Conservation (phyloP, 2,888 invertebrate genomes). For the Vesta saturnalis region DNA sequence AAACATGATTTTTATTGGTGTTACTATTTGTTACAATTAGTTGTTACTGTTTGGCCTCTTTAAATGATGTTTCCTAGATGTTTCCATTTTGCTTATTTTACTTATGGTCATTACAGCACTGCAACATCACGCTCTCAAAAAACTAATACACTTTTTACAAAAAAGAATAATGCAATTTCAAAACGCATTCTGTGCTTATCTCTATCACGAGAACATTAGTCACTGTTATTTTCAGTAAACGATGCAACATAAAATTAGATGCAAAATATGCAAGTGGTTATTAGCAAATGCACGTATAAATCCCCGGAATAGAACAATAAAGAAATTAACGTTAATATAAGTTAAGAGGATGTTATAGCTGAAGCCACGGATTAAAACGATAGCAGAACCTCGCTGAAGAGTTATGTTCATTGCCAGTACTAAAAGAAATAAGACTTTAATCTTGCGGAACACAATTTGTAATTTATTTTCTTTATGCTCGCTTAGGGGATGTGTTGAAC, state of each 20-base stretch:
- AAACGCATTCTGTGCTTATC: too few relatives aligned
- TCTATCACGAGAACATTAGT: too few relatives aligned
- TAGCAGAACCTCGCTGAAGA: conserved; percentile 39
- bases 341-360: conserved; percentile 36
- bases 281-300: not conserved
- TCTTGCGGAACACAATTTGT: conserved; percentile 48
- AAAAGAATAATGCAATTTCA: too few relatives aligned
- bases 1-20: too few relatives aligned
- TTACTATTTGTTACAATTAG: too few relatives aligned
- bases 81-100: too few relatives aligned
- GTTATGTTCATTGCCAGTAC: conserved; percentile 46
- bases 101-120: too few relatives aligned
- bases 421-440: conserved; percentile 49
- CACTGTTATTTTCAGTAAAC: too few relatives aligned
- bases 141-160: too few relatives aligned
- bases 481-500: conserved; percentile 37
- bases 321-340: conserved; percentile 38
- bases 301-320: conserved; percentile 20
- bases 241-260: not conserved
- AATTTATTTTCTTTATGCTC: conserved; percentile 47
- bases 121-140: too few relatives aligned
- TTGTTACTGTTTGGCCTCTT: too few relatives aligned
- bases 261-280: not conserved
- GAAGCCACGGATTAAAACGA: conserved; percentile 40
- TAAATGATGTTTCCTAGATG: too few relatives aligned